Evolutionary conservation across 2,888 invertebrate species (phyloP).

Genomic region (Imbricaverruca yamaguchii): DNA sequence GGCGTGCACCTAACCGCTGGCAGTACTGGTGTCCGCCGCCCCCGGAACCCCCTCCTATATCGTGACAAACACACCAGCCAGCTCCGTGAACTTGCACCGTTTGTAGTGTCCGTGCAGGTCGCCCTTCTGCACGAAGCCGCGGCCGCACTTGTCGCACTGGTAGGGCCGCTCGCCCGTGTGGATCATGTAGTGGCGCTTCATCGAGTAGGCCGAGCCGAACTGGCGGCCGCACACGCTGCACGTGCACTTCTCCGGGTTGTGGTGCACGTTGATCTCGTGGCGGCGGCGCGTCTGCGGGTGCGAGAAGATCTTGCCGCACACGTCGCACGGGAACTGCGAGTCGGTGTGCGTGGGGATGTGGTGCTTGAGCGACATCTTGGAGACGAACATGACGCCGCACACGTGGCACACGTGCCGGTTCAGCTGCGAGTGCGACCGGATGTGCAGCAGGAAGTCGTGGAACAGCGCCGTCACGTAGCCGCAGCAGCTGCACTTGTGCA

Average conservation of each 20-base stretch:
- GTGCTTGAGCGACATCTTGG: constrained; percentile 2
- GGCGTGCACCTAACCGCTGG: too few species aligned
- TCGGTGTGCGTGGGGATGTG: constrained; percentile 12
- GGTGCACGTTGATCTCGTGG: constrained; percentile 4
- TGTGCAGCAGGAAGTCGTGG: constrained; percentile 19
- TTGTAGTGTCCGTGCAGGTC: constrained; percentile 32
- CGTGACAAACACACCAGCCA: neutral
- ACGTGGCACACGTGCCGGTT: constrained; percentile 16
- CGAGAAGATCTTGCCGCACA: constrained; percentile 4
- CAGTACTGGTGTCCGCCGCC: too few species aligned
- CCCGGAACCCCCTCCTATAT: neutral
- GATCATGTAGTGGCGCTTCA: constrained; percentile 31
- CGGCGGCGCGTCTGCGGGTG: constrained; percentile 19
- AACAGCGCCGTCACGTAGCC: constrained; percentile 18
- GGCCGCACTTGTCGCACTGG: constrained; percentile 33
- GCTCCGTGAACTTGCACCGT: constrained; percentile 19
- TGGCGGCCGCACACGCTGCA: constrained; percentile 33
- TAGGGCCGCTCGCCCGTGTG: constrained; percentile 33
- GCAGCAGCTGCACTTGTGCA: constrained; percentile 19
- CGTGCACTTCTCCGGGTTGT: constrained; percentile 22
- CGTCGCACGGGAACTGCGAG: constrained; percentile 1
- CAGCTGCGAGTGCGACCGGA: constrained; percentile 15
- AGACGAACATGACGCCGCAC: constrained; percentile 10
- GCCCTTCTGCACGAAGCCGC: constrained; percentile 32
- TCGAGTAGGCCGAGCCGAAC: constrained; percentile 32